Percentiles rank a stretch among this genome's conserved stretches.
Conservation (phyloP, 2,888 invertebrate species). For the Apamea sordens region DNA sequence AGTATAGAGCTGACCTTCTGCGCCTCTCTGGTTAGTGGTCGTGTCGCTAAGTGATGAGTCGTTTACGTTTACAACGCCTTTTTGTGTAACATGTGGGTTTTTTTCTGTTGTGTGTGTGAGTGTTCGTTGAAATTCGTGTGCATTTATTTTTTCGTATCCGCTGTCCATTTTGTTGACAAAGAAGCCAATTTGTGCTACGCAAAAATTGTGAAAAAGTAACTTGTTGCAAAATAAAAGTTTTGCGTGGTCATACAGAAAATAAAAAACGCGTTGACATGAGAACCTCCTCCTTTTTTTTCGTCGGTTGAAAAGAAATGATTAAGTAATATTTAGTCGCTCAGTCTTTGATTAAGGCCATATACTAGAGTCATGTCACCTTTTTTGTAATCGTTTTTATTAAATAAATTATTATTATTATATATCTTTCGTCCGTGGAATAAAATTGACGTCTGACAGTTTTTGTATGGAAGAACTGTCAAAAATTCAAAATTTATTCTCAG, state of each 20-base stretch:
- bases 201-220: not conserved
- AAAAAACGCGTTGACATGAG: not conserved
- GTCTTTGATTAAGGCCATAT: too few species aligned
- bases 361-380: too few species aligned
- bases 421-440: too few species aligned
- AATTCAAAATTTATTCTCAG: too few species aligned
- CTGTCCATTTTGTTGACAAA: not conserved
- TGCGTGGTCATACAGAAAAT: not conserved
- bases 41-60: constrained; percentile 46
- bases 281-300: not conserved
- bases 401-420: too few species aligned
- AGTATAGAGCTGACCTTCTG: not conserved
- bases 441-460: too few species aligned
- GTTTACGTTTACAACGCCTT: constrained; percentile 32
- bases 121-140: not conserved
- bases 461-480: too few species aligned
- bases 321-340: too few species aligned
- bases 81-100: constrained; percentile 34
- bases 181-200: not conserved
- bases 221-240: not conserved
- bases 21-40: not conserved
- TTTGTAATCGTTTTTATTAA: too few species aligned
- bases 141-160: not conserved
- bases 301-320: too few species aligned
- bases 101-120: constrained; percentile 4